Percentiles rank a stretch among this genome's conserved stretches.
Conservation (phyloP, 1,140 invertebrate genomes). For the Physella acuta region DNA sequence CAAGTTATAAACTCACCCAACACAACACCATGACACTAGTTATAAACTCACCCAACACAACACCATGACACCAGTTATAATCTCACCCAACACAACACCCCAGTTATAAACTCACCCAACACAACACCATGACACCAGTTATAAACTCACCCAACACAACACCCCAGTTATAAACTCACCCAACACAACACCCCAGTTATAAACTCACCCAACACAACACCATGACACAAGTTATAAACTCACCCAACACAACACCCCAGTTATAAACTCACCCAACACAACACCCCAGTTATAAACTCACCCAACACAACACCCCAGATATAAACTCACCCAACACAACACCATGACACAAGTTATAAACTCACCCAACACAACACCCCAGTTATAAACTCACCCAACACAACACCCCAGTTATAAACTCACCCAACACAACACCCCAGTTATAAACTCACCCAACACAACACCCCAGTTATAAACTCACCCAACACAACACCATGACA, state of each 20-base stretch:
- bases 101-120: slow-evolving; percentile 1
- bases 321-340: slow-evolving; percentile 5
- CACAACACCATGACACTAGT: too few relatives aligned
- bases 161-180: slow-evolving; percentile 72
- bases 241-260: slow-evolving; percentile 48
- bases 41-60: slow-evolving; percentile 67
- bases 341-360: slow-evolving; percentile 35
- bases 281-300: too few relatives aligned
- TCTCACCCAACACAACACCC: too few relatives aligned
- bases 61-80: slow-evolving; percentile 63
- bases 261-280: slow-evolving; percentile 82
- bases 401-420: too few relatives aligned
- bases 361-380: slow-evolving; percentile 43
- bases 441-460: slow-evolving; percentile 1
- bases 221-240: slow-evolving; percentile 36
- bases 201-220: slow-evolving; percentile 4
- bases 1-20: too few relatives aligned
- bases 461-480: slow-evolving; percentile 8
- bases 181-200: too few relatives aligned
- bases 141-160: slow-evolving; percentile 30
- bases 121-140: slow-evolving; percentile 35
- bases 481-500: slow-evolving; percentile 27
- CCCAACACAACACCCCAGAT: slow-evolving; percentile 8
- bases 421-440: slow-evolving; percentile 8
- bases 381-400: slow-evolving; percentile 80